Percentiles rank a stretch among this genome's conserved stretches.
Evolutionary conservation across 1,140 invertebrate species (phyloP).

Genomic region (Heliconius melpomene): DNA sequence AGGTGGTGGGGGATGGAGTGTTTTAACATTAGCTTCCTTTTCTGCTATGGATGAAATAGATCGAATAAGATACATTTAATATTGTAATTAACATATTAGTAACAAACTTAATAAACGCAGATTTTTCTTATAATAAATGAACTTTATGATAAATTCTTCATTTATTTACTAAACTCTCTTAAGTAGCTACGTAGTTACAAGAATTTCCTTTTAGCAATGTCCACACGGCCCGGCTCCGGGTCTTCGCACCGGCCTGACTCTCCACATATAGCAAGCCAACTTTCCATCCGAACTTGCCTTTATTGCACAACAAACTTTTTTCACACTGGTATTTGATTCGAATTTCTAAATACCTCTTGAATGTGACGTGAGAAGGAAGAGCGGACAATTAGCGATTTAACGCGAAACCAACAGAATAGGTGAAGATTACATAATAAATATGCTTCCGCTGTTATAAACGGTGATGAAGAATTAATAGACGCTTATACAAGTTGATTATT

Average conservation of each 20-base stretch:
- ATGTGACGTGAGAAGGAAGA: slow-evolving; percentile 46
- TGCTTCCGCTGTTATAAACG: slow-evolving; percentile 22
- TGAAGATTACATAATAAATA: slow-evolving; percentile 33
- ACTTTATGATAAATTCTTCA: not conserved
- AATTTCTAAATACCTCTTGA: slow-evolving; percentile 52
- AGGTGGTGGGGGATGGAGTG: too few species aligned
- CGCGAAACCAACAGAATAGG: slow-evolving; percentile 39
- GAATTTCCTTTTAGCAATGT: not conserved
- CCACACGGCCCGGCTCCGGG: not conserved
- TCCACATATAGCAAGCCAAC: slow-evolving; percentile 45
- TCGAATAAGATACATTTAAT: too few species aligned
- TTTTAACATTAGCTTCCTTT: too few species aligned
- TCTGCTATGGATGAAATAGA: too few species aligned
- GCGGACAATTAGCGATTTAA: slow-evolving; percentile 52
- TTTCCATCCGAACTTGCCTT: slow-evolving; percentile 47
- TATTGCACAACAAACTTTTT: slow-evolving; percentile 55
- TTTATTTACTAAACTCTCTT: not conserved
- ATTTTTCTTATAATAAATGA: too few species aligned
- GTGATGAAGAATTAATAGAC: slow-evolving; percentile 17
- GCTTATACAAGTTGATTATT: slow-evolving; percentile 5
- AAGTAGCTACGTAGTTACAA: not conserved
- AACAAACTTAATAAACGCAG: too few species aligned
- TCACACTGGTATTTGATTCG: slow-evolving; percentile 48
- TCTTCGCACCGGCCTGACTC: not conserved
- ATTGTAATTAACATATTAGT: too few species aligned